Percentiles rank a stretch among this genome's conserved stretches.
Conservation (phyloP, 2,888 invertebrate genomes). For the Leptopilina myrica region DNA sequence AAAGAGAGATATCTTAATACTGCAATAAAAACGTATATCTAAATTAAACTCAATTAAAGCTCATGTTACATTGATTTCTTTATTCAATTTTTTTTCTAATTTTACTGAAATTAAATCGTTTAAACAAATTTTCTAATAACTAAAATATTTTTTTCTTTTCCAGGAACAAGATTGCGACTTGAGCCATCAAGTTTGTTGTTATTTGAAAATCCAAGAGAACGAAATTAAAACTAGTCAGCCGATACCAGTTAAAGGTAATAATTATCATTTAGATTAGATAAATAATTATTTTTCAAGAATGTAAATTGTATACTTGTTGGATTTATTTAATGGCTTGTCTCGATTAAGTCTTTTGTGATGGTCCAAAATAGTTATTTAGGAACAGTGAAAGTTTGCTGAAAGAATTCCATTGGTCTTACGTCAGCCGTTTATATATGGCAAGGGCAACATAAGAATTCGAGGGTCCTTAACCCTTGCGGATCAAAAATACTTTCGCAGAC, state of each 20-base stretch:
- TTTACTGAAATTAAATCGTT: too few relatives aligned
- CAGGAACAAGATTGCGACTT: slow-evolving; percentile 65
- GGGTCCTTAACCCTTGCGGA: slow-evolving; percentile 49
- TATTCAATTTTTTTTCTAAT: too few relatives aligned
- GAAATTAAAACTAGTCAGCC: not conserved
- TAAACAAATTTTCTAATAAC: too few relatives aligned
- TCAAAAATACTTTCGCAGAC: slow-evolving; percentile 42
- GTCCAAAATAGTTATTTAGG: slow-evolving; percentile 44
- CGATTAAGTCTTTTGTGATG: slow-evolving; percentile 6
- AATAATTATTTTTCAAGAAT: not conserved
- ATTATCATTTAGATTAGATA: not conserved
- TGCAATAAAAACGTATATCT: slow-evolving; percentile 20
- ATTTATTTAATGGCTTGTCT: not conserved
- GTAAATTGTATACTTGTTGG: not conserved
- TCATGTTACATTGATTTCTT: too few relatives aligned
- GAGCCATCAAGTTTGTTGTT: slow-evolving; percentile 65
- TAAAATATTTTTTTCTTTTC: slow-evolving; percentile 46
- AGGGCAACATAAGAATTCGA: slow-evolving; percentile 48
- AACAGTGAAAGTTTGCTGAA: slow-evolving; percentile 48
- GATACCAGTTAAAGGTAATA: not conserved
- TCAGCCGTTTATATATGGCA: slow-evolving; percentile 48
- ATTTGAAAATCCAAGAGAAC: slow-evolving; percentile 48
- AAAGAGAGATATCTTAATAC: not conserved
- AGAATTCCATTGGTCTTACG: slow-evolving; percentile 46
- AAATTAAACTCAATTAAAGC: slow-evolving; percentile 16